Percentiles rank a stretch among this genome's conserved stretches.
Conservation (phyloP, 2,797 vertebrate genomes). For the Cercopithecus diana region DNA sequence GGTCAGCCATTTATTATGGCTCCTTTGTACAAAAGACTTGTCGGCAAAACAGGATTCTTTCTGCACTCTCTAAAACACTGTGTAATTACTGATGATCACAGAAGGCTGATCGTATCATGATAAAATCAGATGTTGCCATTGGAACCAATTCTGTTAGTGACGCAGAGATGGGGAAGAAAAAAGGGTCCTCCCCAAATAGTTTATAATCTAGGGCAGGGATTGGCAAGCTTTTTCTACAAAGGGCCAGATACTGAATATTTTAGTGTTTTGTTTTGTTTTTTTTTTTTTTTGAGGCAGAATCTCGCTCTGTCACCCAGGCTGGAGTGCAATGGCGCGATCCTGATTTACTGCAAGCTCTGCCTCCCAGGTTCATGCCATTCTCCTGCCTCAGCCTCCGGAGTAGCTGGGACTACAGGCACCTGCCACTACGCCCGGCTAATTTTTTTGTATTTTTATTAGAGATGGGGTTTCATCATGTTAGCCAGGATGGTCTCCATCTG, state of each 20-base stretch:
- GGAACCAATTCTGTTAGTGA: background rate
- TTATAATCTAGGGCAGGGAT: background rate
- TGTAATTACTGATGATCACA: background rate
- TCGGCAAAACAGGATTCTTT: background rate
- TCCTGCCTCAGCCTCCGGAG: too few relatives aligned
- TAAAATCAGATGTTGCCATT: background rate
- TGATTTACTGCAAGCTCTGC: too few relatives aligned
- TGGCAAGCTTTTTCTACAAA: background rate
- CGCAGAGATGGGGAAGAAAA: background rate
- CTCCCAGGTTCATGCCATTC: too few relatives aligned
- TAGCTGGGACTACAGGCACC: too few relatives aligned
- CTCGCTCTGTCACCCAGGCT: too few relatives aligned
- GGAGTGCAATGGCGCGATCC: too few relatives aligned
- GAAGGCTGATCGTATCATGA: background rate
- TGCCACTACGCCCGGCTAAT: accelerated
- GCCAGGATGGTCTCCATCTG: too few relatives aligned
- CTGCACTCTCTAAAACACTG: accelerated
- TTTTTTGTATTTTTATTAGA: too few relatives aligned
- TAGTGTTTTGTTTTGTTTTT: background rate
- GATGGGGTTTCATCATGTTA: too few relatives aligned
- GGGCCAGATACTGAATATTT: background rate
- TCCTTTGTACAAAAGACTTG: too few relatives aligned
- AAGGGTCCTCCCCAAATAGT: background rate
- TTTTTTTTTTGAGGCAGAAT: too few relatives aligned
- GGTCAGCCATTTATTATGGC: background rate